Evolutionary conservation across 1,140 invertebrate species (phyloP).

Genomic region (Ceratosolen solmsi): DNA sequence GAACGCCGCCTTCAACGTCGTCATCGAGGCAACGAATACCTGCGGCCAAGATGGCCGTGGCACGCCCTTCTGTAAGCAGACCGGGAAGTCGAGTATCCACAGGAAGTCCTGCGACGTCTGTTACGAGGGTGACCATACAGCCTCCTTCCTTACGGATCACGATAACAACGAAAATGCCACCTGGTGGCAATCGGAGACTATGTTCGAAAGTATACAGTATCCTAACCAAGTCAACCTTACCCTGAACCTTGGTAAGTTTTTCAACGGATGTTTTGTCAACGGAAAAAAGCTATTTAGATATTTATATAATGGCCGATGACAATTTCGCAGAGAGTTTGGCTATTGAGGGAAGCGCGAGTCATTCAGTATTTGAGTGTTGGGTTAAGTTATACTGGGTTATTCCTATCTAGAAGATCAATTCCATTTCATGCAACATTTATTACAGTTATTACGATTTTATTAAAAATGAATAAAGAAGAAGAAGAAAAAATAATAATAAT

Average conservation of each 20-base stretch:
- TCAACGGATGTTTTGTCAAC: neutral
- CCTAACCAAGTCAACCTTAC: constrained; percentile 95
- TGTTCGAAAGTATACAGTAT: constrained; percentile 93
- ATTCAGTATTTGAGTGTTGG: too few relatives aligned
- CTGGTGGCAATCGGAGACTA: constrained; percentile 99
- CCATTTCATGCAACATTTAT: too few relatives aligned
- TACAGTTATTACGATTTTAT: too few relatives aligned
- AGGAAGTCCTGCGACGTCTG: constrained; percentile 74
- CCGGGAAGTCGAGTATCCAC: constrained; percentile 72
- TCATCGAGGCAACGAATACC: constrained; percentile 95
- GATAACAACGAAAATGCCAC: constrained; percentile 90
- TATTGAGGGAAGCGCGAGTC: too few relatives aligned
- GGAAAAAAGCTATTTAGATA: too few relatives aligned
- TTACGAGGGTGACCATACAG: constrained; percentile 79
- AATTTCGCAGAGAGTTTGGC: too few relatives aligned
- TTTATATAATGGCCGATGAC: too few relatives aligned
- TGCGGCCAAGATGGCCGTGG: constrained; percentile 85
- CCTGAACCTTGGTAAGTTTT: constrained; percentile 85
- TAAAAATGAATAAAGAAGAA: too few relatives aligned
- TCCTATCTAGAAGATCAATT: too few relatives aligned
- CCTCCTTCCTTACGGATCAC: constrained; percentile 92
- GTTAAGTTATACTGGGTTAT: too few relatives aligned
- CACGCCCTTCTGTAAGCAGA: constrained; percentile 92
- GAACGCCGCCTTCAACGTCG: constrained; percentile 92
- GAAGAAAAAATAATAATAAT: too few relatives aligned